Percentiles rank a stretch among this genome's conserved stretches.
Conservation (phyloP, 1,140 invertebrate species). For the Armadillidium nasatum region DNA sequence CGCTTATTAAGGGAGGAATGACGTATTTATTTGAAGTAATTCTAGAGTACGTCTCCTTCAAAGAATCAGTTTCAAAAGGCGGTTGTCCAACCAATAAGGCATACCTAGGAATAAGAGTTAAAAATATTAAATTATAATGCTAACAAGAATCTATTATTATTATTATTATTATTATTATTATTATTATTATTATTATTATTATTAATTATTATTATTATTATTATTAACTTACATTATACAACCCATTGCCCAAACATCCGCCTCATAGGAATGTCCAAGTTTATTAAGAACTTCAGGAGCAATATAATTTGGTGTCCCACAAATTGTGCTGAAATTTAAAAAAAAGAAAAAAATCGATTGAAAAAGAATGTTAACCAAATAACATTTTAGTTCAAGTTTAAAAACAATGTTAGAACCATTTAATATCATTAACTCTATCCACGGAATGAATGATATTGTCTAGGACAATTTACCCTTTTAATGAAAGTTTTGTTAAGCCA, state of each 20-base stretch:
- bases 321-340: constrained; percentile 74
- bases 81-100: constrained; percentile 89
- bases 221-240: constrained; percentile 70
- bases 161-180: too few species aligned
- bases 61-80: constrained; percentile 86
- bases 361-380: too few species aligned
- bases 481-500: too few species aligned
- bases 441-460: too few species aligned
- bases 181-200: not conserved
- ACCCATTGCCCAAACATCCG: constrained; percentile 95
- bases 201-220: not conserved
- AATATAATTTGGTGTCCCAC: constrained; percentile 98
- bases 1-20: constrained; percentile 65
- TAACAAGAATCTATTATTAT: too few species aligned
- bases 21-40: constrained; percentile 91
- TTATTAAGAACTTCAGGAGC: constrained; percentile 93
- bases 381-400: too few species aligned
- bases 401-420: too few species aligned
- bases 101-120: constrained; percentile 56
- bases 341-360: not conserved
- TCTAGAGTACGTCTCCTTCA: constrained; percentile 79
- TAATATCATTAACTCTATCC: too few species aligned
- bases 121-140: too few species aligned
- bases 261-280: constrained; percentile 90
- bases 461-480: too few species aligned